Evolutionary conservation across 1,140 invertebrate genomes (phyloP), one percentile per base, ranked within the genome.

Genomic region (Parapsyche elsis): DNA sequence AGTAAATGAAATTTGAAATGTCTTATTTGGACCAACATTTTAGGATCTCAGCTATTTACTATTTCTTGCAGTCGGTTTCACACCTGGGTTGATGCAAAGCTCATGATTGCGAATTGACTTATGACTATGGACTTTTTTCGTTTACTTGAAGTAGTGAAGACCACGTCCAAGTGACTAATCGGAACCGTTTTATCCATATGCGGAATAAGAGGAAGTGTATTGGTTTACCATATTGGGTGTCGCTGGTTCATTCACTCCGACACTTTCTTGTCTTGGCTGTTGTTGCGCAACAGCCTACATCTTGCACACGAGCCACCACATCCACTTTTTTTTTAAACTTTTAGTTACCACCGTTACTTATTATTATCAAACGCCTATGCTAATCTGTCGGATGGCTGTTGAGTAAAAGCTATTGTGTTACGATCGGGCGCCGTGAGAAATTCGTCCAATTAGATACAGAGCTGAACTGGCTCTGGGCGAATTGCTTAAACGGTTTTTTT

Each of bases 341-440:
- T 23, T 67, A 21, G 24, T 67, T 12, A 67, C 64, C 10, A 30
- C 64, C 2, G 9, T 24, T 26, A 9, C 23, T 23, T 23, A 0
- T 12, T 67, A 67, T 26, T 26, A 9, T 21, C 16, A 61, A 61
- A 61, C 57, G 16, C 21, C 23, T 67, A 67, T 67, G 64, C 64
- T 26, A 67, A 67, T 67, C 64, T 10, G 12, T 19, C 64, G 7
- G 5, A 67, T 30, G 24, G 14, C 21, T 67, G 24, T 67, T 67
- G 24, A 24, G 64, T 23, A 67, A 67, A 67, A 61, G 59, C 59
- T 24, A 61, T 61, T 61, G 59, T 61, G 21, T 61, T 61, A 53
- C 9, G 7, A 61, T 61, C 59, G n/a, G 57, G 21, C 24, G 23
- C 24, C 64, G 64, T 67, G 64, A 67, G 64, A 67, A 67, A 26